Base-by-base conservation (phyloP, 2,113 vertebrate genomes). In the Nyctereutes procyonoides region DNA sequence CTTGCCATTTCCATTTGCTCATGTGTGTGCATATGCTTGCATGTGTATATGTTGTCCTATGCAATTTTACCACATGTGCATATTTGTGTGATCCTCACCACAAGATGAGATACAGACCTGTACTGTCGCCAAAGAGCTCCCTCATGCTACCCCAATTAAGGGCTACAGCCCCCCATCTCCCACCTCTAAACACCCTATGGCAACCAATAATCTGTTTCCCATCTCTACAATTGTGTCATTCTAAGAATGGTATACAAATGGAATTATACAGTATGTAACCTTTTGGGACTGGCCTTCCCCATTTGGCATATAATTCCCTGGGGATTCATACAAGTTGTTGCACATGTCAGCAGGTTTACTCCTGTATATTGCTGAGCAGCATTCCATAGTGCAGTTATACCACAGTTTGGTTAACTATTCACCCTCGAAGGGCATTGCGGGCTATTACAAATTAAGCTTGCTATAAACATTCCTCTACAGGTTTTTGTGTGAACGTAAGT, bases 151-250 rank as follows among this genome's bases (percentile, higher is more conserved):
- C 13, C 55, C 35, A 51, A 51, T 77, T 86, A 69, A 74, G 65
- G 69, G 32, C 51, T 90, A 80, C 22, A 85, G 17, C 4, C 8
- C 48, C 8, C 5, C 4, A 1, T 76, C 20, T 51, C 10, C 28
- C 14, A 71, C 69, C 19, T 32, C 43, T 53, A 87, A 94, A 56
- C n/a, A 38, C 53, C 38, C 51, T 35, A 35, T 84, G 13, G 26
- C 11, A 93, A 76, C 13, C 35, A 73, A 88, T 73, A 53, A 92
- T 84, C 91, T 90, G 43, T 62, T 89, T 73, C 51, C 30, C 24
- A 58, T n/a, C 55, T 89, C 43, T 79, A 58, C 19, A 95, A 84
- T 60, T 80, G 93, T 95, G n/a, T 38, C 22, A 90, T 93, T 81
- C 88, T 13, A 84, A 90, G 48, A 87, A 81, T 74, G 12, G 80